Percentiles rank a stretch among this genome's conserved stretches.
These are phyloP conservation scores for Ostrea edulis DNA, from an alignment of 1,140 invertebrate species.

Conservation along the genomic window DNA sequence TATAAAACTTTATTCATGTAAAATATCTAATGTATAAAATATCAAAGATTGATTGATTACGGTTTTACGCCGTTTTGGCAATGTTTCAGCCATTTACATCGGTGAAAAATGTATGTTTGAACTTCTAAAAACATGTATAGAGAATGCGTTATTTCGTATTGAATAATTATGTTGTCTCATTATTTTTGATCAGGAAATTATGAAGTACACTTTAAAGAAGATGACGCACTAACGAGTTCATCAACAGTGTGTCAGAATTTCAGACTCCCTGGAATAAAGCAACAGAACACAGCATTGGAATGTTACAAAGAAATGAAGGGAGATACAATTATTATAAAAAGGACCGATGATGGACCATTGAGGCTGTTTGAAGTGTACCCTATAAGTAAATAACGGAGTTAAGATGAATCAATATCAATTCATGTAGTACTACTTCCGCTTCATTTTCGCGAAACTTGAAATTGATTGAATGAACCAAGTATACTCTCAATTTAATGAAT, in stretches of 20 bases:
- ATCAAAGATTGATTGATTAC: no score
- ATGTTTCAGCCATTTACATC: no score
- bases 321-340: not conserved
- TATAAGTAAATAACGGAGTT: not conserved
- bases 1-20: not conserved
- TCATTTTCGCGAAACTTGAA: not conserved
- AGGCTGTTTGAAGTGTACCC: slow-evolving; percentile 28
- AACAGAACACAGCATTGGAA: not conserved
- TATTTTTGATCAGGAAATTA: not conserved
- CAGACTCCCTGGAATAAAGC: not conserved
- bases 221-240: not conserved
- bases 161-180: not conserved
- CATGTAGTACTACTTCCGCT: not conserved
- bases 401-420: not conserved
- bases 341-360: not conserved
- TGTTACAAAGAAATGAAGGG: not conserved
- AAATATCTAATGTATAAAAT: not conserved
- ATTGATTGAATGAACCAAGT: no score
- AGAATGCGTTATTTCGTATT: not conserved
- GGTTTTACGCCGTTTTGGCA: no score
- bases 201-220: not conserved
- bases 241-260: not conserved
- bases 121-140: not conserved
- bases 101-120: not conserved
- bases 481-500: not conserved